A percentile compares a stretch with the other conserved stretches of the same genome.
Evolutionary conservation across 2,888 invertebrate genomes (phyloP).

Genomic region (Blastobasis adustella): DNA sequence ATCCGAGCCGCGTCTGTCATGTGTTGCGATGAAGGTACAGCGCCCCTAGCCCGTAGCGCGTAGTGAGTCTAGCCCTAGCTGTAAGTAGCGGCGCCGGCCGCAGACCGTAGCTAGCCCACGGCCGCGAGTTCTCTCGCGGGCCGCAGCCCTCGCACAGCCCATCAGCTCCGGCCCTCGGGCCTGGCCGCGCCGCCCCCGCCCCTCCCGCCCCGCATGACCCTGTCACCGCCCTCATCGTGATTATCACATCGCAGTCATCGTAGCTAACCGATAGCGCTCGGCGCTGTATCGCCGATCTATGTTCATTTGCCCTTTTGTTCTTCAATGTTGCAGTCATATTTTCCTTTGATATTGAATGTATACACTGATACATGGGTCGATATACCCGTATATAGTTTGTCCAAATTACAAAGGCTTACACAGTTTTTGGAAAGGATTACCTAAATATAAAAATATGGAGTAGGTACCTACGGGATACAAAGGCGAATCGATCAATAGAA

Average conservation of each 20-base stretch:
- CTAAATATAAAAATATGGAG: too few species aligned
- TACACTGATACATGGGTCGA: too few species aligned
- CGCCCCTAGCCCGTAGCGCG: conserved; percentile 49
- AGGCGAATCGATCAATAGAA: too few species aligned
- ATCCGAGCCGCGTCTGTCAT: conserved; percentile 24
- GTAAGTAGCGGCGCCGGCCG: conserved; percentile 48
- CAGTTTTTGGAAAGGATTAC: too few species aligned
- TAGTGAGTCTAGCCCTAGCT: conserved; percentile 54
- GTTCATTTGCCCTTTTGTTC: too few species aligned
- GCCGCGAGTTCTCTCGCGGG: neutral
- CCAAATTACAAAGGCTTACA: too few species aligned
- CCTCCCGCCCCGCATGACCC: neutral
- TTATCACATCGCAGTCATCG: neutral
- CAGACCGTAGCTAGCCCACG: conserved; percentile 5
- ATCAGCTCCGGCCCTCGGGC: conserved; percentile 12
- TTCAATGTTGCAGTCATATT: too few species aligned
- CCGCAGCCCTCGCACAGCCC: conserved; percentile 25
- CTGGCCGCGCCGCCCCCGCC: neutral
- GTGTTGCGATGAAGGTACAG: conserved; percentile 70
- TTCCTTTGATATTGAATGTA: too few species aligned
- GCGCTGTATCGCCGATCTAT: neutral
- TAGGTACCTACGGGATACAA: too few species aligned
- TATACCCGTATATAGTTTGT: too few species aligned
- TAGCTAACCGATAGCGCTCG: neutral
- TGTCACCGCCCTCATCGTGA: neutral